Evolutionary conservation across 2,888 invertebrate genomes (phyloP).

Genomic region (Drosophila neoperkinsi): DNA sequence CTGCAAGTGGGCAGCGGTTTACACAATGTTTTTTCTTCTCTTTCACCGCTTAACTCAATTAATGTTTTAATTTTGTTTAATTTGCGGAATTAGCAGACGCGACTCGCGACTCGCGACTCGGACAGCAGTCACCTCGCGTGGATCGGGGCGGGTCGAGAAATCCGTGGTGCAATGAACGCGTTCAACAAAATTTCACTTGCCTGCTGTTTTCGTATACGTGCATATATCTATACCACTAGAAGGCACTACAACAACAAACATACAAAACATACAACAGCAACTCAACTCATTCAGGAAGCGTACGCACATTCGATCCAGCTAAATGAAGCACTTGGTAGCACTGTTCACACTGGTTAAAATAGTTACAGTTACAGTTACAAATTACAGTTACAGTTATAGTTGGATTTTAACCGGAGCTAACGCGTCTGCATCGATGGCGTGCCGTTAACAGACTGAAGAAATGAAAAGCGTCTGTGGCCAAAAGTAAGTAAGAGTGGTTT

Average conservation of each 20-base stretch:
- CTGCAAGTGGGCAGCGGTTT: slow-evolving; percentile 53
- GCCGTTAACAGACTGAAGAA: slow-evolving; percentile 85
- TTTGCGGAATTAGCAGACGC: slow-evolving; percentile 57
- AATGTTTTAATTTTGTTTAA: slow-evolving; percentile 62
- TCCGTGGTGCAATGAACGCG: slow-evolving; percentile 53
- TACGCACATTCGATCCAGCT: slow-evolving; percentile 45
- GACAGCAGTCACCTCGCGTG: slow-evolving; percentile 1
- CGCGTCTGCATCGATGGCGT: slow-evolving; percentile 85
- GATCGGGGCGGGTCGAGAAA: slow-evolving; percentile 34
- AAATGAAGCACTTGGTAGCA: slow-evolving; percentile 35
- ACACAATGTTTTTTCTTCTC: slow-evolving; percentile 34
- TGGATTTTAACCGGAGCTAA: slow-evolving; percentile 55
- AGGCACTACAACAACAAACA: slow-evolving; percentile 18
- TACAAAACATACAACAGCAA: not conserved
- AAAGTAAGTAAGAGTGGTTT: slow-evolving; percentile 83
- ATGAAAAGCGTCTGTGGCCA: slow-evolving; percentile 82
- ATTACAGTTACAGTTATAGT: slow-evolving; percentile 16
- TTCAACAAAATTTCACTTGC: slow-evolving; percentile 64
- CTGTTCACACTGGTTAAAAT: slow-evolving; percentile 42
- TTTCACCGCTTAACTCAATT: slow-evolving; percentile 50
- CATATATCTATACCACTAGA: slow-evolving; percentile 24
- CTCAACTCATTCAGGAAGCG: slow-evolving; percentile 48
- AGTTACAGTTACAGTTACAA: slow-evolving; percentile 34
- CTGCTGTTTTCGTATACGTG: slow-evolving; percentile 23
- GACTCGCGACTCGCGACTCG: slow-evolving; percentile 4